Conservation (phyloP, 2,113 vertebrate genomes). For the Scatophagus argus region DNA sequence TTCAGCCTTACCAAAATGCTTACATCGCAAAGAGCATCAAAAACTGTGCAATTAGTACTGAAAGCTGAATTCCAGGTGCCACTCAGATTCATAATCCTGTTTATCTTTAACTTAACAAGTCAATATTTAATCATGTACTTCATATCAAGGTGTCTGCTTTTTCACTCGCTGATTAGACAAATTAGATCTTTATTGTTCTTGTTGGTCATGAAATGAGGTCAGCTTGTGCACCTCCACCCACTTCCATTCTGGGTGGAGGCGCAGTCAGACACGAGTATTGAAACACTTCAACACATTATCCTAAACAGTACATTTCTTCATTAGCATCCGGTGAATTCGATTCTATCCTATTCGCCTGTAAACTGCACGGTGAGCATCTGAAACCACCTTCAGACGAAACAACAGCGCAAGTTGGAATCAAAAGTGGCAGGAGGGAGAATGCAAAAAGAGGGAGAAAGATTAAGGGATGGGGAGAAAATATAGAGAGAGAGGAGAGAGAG, state of each 20-base stretch:
- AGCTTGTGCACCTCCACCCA: background rate
- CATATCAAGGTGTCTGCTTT: background rate
- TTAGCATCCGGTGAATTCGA: too few species aligned
- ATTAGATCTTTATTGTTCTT: background rate
- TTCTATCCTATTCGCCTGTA: too few species aligned
- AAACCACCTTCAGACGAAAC: background rate
- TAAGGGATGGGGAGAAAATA: background rate
- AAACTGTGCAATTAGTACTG: background rate
- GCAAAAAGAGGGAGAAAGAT: background rate
- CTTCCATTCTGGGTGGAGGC: background rate
- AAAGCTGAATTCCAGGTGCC: background rate
- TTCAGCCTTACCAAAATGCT: too few species aligned
- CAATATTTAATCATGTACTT: background rate
- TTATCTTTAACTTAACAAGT: too few species aligned
- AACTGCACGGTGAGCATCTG: background rate
- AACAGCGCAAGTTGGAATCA: background rate
- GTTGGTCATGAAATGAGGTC: background rate
- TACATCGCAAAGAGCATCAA: too few species aligned
- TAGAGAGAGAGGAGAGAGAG: background rate
- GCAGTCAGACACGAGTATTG: background rate
- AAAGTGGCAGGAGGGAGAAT: slow-evolving; percentile 14
- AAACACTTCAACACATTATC: background rate
- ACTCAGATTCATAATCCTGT: background rate
- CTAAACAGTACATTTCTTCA: too few species aligned
- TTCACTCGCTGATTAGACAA: background rate